Conservation (phyloP, 2,888 invertebrate genomes). For the Tetragonula carbonaria region DNA sequence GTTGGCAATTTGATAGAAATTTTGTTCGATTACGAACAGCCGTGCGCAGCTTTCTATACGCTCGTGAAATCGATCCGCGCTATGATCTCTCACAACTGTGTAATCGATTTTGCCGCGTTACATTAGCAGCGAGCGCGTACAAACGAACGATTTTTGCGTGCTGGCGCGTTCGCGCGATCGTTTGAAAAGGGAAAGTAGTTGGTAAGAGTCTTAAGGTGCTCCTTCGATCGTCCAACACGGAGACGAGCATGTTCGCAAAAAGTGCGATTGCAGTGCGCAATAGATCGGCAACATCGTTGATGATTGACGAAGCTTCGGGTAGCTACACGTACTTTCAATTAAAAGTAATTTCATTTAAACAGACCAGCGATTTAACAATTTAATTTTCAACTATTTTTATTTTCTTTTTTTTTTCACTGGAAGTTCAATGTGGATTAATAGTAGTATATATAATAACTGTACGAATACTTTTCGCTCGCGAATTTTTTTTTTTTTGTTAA, state of each 20-base stretch:
- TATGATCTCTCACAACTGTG: slow-evolving; percentile 47
- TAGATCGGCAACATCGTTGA: slow-evolving; percentile 12
- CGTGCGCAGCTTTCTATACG: background rate
- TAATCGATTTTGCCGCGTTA: slow-evolving; percentile 46
- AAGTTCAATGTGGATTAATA: too few relatives aligned
- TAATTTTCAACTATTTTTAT: too few relatives aligned
- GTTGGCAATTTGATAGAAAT: slow-evolving; percentile 2
- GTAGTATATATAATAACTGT: too few relatives aligned
- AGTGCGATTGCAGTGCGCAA: background rate
- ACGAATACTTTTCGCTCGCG: too few relatives aligned
- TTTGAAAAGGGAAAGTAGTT: slow-evolving; percentile 68
- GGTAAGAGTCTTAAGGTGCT: slow-evolving; percentile 48
- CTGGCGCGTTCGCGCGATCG: slow-evolving; percentile 41
- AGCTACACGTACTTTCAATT: background rate
- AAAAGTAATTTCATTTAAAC: too few relatives aligned
- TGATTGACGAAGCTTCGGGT: background rate
- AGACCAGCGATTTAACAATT: too few relatives aligned
- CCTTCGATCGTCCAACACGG: slow-evolving; percentile 23
- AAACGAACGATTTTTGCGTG: slow-evolving; percentile 46
- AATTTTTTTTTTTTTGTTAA: too few relatives aligned
- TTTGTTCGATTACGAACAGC: background rate
- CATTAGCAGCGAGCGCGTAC: slow-evolving; percentile 30
- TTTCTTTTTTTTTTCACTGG: too few relatives aligned
- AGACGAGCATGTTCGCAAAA: slow-evolving; percentile 31
- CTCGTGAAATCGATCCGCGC: slow-evolving; percentile 42